phyloP scores from a whole-genome alignment of 2,797 vertebrate species.

The Lagocephalus sceleratus region DNA sequence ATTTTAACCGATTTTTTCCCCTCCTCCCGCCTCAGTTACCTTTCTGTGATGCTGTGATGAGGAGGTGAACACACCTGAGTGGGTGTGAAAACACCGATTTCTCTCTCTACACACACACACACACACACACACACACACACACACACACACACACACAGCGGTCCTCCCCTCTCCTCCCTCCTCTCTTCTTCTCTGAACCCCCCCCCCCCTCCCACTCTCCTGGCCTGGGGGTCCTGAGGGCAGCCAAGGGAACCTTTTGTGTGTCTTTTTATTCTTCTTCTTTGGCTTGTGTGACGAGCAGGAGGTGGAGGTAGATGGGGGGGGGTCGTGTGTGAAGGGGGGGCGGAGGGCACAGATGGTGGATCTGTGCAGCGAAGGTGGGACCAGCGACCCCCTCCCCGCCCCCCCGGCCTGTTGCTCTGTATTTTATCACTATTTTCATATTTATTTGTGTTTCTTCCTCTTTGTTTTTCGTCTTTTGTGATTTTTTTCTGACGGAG shows the following conservation, averaged over 20 bases:
- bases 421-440: too few species aligned
- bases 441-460: too few species aligned
- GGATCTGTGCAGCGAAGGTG: slow-evolving; percentile 79
- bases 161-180: slow-evolving; percentile 32
- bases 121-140: slow-evolving; percentile 16
- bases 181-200: slow-evolving; percentile 56
- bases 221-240: slow-evolving; percentile 84
- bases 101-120: not conserved
- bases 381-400: not conserved
- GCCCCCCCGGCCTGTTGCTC: not conserved
- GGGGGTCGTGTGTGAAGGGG: slow-evolving; percentile 69
- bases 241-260: slow-evolving; percentile 94
- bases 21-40: slow-evolving; percentile 14
- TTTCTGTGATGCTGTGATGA: slow-evolving; percentile 21
- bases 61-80: slow-evolving; percentile 55
- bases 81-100: slow-evolving; percentile 40
- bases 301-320: slow-evolving; percentile 69
- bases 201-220: slow-evolving; percentile 53
- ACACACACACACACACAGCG: not conserved
- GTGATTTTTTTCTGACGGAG: too few species aligned
- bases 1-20: slow-evolving; percentile 95
- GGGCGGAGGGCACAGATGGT: slow-evolving; percentile 87
- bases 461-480: too few species aligned
- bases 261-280: slow-evolving; percentile 87
- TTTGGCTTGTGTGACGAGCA: slow-evolving; percentile 87